Evolutionary conservation across 1,140 invertebrate species (phyloP), one percentile per base, ranked within the genome.

Genomic region (Dendroctonus valens): DNA sequence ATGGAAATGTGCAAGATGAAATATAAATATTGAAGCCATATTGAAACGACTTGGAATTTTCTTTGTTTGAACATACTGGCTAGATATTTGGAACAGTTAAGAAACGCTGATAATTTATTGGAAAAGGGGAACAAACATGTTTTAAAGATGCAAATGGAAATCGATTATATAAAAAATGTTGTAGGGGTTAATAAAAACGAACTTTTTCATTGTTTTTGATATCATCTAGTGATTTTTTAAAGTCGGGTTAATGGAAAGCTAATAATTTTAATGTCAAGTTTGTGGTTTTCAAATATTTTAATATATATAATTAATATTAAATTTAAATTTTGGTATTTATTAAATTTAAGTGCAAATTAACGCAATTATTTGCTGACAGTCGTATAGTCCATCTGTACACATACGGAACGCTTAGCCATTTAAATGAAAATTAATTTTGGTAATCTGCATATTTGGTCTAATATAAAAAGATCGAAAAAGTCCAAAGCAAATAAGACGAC

Each of bases 71-170:
- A 46, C 12, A 9, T 11, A 46, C 8, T 4, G 12, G 8, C 12
- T 46, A 12, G 44, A 46, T 12, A 37, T 49, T 49, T 59, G 50
- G 42, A 59, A 49, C 48, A 59, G 44, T 59, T 59, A 59, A 59
- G 48, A 59, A 59, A 59, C 15, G 58, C 58, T 41, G 58, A 49
- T 49, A 59, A 49, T 59, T 59, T 59, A 59, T 59, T 59, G 58
- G 40, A 41, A 5, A 37, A 50, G 58, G 58, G 58, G 58, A 59
- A 46, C 14, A 11, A 50, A 59, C n/a, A 59, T 59, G 48, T 59
- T 48, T 59, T 59, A 59, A 59, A 49, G 44, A 59, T 39, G 44
- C 42, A 46, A 59, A 59, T 59, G 48, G 58, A 59, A 59, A 48
- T 26, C n/a, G 58, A 59, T 49, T 59, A 44, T 49, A 59, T 59